Evolutionary conservation across 2,888 invertebrate species (phyloP).

Genomic region (Willowsia nigromaculata): DNA sequence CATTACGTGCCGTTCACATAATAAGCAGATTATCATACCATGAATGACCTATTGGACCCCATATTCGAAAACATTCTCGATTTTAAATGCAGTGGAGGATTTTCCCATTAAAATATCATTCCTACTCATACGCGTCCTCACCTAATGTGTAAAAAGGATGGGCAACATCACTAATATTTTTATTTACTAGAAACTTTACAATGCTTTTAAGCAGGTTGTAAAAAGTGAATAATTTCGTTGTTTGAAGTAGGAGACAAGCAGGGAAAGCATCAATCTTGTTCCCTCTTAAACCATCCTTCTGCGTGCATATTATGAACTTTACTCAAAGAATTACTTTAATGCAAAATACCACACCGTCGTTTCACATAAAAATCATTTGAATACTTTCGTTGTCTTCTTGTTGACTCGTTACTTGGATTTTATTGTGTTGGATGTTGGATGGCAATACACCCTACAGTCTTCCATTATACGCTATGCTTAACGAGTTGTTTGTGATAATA

Average conservation of each 20-base stretch:
- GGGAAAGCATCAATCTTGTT: constrained; percentile 22
- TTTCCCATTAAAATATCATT: constrained; percentile 19
- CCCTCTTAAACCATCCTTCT: background rate
- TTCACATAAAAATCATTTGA: constrained; percentile 4
- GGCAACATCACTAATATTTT: background rate
- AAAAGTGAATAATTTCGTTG: constrained; percentile 37
- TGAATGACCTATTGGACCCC: background rate
- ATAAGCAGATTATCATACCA: too few species aligned
- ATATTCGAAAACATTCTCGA: too few species aligned
- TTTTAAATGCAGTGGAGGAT: background rate
- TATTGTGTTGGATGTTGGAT: constrained; percentile 23
- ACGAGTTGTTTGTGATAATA: background rate
- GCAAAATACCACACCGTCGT: background rate
- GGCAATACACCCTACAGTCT: too few species aligned
- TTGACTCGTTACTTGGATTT: constrained; percentile 9
- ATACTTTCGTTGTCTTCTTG: background rate
- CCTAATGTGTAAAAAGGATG: background rate
- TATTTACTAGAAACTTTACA: background rate
- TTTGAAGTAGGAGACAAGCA: constrained; percentile 44
- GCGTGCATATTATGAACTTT: background rate
- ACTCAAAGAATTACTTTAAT: background rate
- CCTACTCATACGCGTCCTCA: constrained; percentile 3
- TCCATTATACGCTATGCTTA: background rate
- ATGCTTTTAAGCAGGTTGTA: constrained; percentile 34
- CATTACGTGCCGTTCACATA: too few species aligned